Evolutionary conservation across 2,888 invertebrate genomes (phyloP), one percentile per base, ranked within the genome.

Genomic region (Endotricha flammealis): DNA sequence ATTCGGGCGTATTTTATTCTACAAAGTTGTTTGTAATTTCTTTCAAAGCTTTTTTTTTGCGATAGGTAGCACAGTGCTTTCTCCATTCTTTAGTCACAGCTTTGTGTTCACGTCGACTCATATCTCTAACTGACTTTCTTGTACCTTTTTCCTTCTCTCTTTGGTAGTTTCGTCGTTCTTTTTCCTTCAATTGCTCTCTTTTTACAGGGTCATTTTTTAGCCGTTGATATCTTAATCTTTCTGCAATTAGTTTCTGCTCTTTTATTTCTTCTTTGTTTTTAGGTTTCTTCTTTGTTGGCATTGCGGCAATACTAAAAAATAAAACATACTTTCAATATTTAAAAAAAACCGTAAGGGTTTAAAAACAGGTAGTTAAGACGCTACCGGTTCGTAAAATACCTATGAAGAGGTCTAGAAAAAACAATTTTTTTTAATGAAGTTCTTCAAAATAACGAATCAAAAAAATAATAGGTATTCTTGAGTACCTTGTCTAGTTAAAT

Each of bases 211-310:
- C 39, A 24, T 46, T 44, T 42, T 48, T 50, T 31, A 50, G 35
- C 10, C 39, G 38, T 41, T 44, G 38, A 32, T 44, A 44, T 41
- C 47, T 44, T 13, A 44, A 37, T 35, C 32, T 37, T 42, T 47
- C 46, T 25, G 42, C 44, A 17, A 36, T 38, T 27, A 45, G 34
- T 39, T 46, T 49, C 35, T 46, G 32, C 36, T 41, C 37, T 38
- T 38, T 32, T 38, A 31, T 45, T 27, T 14, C 8, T n/a, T 13
- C 12, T 13, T 14, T n/a, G 11, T 2, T 14, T 8, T 35, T 22
- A 31, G 31, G 31, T 31, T 22, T 10, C 30, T 30, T 29, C 20
- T 36, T 36, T 14, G 36, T 22, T 30, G 36, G 22, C 30, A 32
- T 32, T 14, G 22, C 17, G 31, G 8, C 7, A 20, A 12, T 28